Percentiles rank a stretch among this genome's conserved stretches.
Evolutionary conservation across 2,888 invertebrate genomes (phyloP).

Genomic region (Sesia bembeciformis): DNA sequence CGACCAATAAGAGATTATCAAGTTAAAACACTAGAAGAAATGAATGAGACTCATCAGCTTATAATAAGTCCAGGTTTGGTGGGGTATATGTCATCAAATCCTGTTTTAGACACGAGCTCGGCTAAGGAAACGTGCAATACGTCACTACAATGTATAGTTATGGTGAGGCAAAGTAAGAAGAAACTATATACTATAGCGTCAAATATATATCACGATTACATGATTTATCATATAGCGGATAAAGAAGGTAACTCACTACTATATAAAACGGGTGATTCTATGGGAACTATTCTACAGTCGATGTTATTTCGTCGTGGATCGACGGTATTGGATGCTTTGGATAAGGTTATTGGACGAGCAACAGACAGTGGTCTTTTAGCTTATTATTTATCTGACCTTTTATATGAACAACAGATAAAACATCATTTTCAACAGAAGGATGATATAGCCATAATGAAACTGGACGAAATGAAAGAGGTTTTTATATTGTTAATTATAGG

Average conservation of each 20-base stretch:
- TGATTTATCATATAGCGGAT: slow-evolving; percentile 15
- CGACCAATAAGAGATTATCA: slow-evolving; percentile 19
- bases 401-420: slow-evolving; percentile 12
- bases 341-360: slow-evolving; percentile 7
- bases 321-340: slow-evolving; percentile 7
- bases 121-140: slow-evolving; percentile 10
- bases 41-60: slow-evolving; percentile 7
- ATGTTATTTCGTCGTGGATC: slow-evolving; percentile 29
- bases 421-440: slow-evolving; percentile 8
- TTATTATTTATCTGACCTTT: slow-evolving; percentile 9
- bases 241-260: slow-evolving; percentile 13
- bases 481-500: slow-evolving; percentile 21
- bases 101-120: not conserved
- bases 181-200: slow-evolving; percentile 17
- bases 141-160: slow-evolving; percentile 17
- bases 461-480: slow-evolving; percentile 14
- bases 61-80: slow-evolving; percentile 4
- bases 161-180: slow-evolving; percentile 10
- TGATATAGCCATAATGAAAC: slow-evolving; percentile 2
- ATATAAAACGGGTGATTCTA: slow-evolving; percentile 15
- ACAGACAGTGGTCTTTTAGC: slow-evolving; percentile 15
- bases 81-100: not conserved
- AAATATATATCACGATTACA: slow-evolving; percentile 8
- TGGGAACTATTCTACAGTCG: slow-evolving; percentile 12
- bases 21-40: slow-evolving; percentile 11